Conservation (phyloP, 1,140 invertebrate species). For the Tetragonula clypearis region DNA sequence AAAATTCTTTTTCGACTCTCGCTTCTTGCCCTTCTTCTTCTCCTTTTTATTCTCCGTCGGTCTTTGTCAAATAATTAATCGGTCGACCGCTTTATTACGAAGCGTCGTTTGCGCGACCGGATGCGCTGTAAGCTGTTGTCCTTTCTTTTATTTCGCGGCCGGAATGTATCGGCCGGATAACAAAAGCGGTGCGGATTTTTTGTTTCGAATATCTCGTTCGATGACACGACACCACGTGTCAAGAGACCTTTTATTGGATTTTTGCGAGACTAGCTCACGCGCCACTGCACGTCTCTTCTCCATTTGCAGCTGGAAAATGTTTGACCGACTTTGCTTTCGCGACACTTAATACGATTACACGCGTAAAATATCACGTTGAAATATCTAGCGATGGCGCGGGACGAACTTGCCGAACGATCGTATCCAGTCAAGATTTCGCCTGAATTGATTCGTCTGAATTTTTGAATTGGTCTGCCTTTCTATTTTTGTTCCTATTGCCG, state of each 20-base stretch:
- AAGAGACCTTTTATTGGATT: constrained; percentile 36
- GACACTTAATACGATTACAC: not conserved
- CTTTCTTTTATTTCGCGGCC: constrained; percentile 8
- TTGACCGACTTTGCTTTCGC: constrained; percentile 16
- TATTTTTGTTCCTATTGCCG: too few relatives aligned
- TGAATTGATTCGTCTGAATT: not conserved
- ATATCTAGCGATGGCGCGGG: too few relatives aligned
- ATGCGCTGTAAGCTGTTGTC: not conserved
- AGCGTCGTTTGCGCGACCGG: not conserved
- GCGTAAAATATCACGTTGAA: constrained; percentile 11
- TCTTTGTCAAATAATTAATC: too few relatives aligned
- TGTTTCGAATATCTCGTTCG: constrained; percentile 10
- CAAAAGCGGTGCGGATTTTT: constrained; percentile 13
- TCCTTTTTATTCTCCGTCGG: too few relatives aligned
- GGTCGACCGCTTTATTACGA: too few relatives aligned
- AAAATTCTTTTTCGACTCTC: too few relatives aligned
- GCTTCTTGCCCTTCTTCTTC: too few relatives aligned
- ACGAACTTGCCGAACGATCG: too few relatives aligned
- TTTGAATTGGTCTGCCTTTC: not conserved
- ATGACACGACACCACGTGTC: constrained; percentile 22
- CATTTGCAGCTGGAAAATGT: constrained; percentile 14
- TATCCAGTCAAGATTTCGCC: not conserved
- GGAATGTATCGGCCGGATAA: constrained; percentile 21
- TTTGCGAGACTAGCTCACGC: not conserved
- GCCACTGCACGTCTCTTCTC: not conserved